phyloP scores from a whole-genome alignment of 2,888 invertebrate genomes.

The Leistus spinibarbis region DNA sequence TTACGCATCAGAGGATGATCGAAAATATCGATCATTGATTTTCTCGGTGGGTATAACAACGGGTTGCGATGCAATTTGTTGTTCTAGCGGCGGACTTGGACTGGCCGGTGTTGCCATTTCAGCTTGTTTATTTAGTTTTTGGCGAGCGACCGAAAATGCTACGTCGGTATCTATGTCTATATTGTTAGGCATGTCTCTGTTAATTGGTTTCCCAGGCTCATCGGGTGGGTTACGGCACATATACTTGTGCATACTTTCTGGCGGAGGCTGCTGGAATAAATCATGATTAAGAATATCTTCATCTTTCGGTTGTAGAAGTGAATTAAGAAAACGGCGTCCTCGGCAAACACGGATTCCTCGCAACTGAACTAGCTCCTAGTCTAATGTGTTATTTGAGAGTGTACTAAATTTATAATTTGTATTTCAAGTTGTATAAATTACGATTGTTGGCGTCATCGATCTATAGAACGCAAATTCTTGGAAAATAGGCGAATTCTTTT shows the following conservation, averaged over 20 bases:
- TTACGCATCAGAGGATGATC: slow-evolving; percentile 9
- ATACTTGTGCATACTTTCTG: slow-evolving; percentile 21
- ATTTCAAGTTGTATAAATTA: too few relatives aligned
- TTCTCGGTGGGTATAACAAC: slow-evolving; percentile 57
- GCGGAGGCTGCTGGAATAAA: slow-evolving; percentile 16
- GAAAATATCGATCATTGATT: slow-evolving; percentile 38
- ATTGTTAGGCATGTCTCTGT: neutral
- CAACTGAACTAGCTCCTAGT: too few relatives aligned
- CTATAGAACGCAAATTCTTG: too few relatives aligned
- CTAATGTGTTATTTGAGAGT: too few relatives aligned
- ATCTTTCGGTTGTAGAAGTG: too few relatives aligned
- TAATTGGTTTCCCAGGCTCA: neutral
- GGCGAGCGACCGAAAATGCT: slow-evolving; percentile 26
- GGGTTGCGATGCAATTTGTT: slow-evolving; percentile 49
- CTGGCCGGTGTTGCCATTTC: slow-evolving; percentile 56
- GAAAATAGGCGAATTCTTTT: too few relatives aligned
- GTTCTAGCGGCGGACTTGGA: slow-evolving; percentile 57
- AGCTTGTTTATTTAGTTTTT: slow-evolving; percentile 25
- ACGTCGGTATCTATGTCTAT: slow-evolving; percentile 2
- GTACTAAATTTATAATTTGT: too few relatives aligned
- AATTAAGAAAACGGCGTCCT: too few relatives aligned
- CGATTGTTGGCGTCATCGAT: too few relatives aligned
- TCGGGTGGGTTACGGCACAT: slow-evolving; percentile 24
- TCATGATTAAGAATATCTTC: neutral
- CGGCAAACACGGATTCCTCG: too few relatives aligned